Evolutionary conservation across 2,888 invertebrate species (phyloP).

Genomic region (Brachynemurus nebulosus): DNA sequence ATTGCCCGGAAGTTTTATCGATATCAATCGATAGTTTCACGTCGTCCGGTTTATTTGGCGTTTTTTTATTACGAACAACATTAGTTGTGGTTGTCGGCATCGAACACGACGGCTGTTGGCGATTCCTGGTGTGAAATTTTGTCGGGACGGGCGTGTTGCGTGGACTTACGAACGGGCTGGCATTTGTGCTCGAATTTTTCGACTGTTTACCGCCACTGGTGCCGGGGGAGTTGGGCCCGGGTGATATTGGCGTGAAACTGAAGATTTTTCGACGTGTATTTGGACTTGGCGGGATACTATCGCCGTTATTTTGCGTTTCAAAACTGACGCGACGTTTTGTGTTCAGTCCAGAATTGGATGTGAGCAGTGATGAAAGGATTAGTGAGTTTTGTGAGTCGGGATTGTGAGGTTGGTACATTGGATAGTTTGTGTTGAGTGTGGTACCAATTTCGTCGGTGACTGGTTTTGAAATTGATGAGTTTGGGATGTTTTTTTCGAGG

Average conservation of each 20-base stretch:
- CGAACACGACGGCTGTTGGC: slow-evolving; percentile 37
- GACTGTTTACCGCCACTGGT: slow-evolving; percentile 31
- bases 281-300: slow-evolving; percentile 54
- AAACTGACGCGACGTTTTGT: slow-evolving; percentile 41
- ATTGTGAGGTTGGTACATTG: not conserved
- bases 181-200: slow-evolving; percentile 51
- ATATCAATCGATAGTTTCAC: slow-evolving; percentile 27
- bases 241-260: slow-evolving; percentile 77
- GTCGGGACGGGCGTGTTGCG: slow-evolving; percentile 53
- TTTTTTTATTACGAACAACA: not conserved
- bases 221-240: slow-evolving; percentile 52
- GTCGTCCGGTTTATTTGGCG: not conserved
- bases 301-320: slow-evolving; percentile 32
- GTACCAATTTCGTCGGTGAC: not conserved
- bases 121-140: slow-evolving; percentile 15
- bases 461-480: not conserved
- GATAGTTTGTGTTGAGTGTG: not conserved
- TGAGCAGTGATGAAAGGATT: slow-evolving; percentile 25
- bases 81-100: too few relatives aligned
- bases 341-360: slow-evolving; percentile 19
- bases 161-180: slow-evolving; percentile 73
- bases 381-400: slow-evolving; percentile 22
- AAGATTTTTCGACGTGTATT: slow-evolving; percentile 66
- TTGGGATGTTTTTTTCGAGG: slow-evolving; percentile 51
- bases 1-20: slow-evolving; percentile 28